Base-by-base conservation (phyloP, 2,888 invertebrate genomes). In the Galerucella nymphaeae region DNA sequence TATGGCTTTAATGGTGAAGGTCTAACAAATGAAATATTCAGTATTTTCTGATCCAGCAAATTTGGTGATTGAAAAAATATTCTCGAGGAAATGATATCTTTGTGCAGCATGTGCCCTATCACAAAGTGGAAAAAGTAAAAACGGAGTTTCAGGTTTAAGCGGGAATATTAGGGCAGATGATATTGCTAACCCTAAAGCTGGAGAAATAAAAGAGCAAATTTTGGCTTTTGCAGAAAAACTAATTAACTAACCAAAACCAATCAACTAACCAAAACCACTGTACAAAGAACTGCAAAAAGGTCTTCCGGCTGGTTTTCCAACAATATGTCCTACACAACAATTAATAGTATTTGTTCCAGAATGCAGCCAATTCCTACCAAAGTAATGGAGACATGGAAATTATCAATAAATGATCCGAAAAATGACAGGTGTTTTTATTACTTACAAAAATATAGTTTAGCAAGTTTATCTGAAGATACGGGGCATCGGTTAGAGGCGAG, bases 331-430 rank as follows among this genome's bases (percentile, higher is more conserved):
- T 58, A 58, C 23, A 58, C 18, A 58, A 58, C 58, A 58, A 18
- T 58, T 10, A 58, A 58, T 18, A 58, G 58, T 13, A 58, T 58
- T 58, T 58, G 58, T 30, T 58, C n/a, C 23, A 58, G 18, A 58
- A 58, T 58, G 58, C 58, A 58, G 58, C 58, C 58, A 58, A 58
- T 30, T 30, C 58, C 58, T 58, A 58, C 58, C 58, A 58, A 58
- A 58, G 58, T 58, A 58, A 58, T 58, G 58, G 58, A 10, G 58
- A 30, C 58, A 58, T 58, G 23, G 9, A 58, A 58, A 55, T 55
- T 55, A 11, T 18, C 16, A 16, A 55, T 55, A 18, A 55, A 55
- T 2, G 55, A 55, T 55, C 55, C 55, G 16, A 55, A 18, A 55
- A 55, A 58, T 58, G 58, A 58, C 30, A 58, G 58, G 30, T 58